Base-by-base conservation (phyloP, 2,113 vertebrate genomes). In the Microtus richardsoni region DNA sequence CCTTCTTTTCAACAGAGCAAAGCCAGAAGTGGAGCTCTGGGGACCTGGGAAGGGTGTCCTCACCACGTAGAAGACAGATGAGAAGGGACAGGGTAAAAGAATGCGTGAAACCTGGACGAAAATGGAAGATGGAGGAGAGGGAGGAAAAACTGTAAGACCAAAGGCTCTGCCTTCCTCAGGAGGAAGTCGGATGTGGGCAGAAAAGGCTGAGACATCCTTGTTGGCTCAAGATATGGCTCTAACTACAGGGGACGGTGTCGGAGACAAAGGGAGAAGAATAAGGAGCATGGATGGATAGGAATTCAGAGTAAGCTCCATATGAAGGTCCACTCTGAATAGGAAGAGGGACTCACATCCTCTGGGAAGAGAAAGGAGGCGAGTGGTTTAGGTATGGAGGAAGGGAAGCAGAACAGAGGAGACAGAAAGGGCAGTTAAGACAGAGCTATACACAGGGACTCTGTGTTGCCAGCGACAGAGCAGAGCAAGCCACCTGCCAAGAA, bases 191-290 rank as follows among this genome's bases (percentile, higher is more conserved):
- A 10, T 44, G 58, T 47, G 36, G 17, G 47, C 36, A 22, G n/a
- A 58, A 66, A 87, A 89, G 36, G 73, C 24, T 11, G 8, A 58
- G 30, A 68, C 9, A 3, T 52, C 26, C n/a, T 54, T 89, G 58
- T 73, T 52, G 80, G 66, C 9, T 66, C 62, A 54, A 41, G 83
- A 86, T 68, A 26, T 21, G 36, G 16, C 49, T 90, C 60, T 21
- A 30, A 44, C 39, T 49, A 33, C 0, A 12, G 47, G 3, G 24
- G 13, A 30, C 16, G 14, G 36, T 7, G 74, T 0, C 16, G 24
- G 70, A 83, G 36, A 83, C 47, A n/a, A 84, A n/a, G 78, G 62
- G 0, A 66, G 64, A n/a, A 49, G 82, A 33, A 22, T 39, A 60
- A 68, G 6, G 33, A 92, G 30, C 91, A 36, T 0, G 0, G 73